phyloP scores from a whole-genome alignment of 2,888 invertebrate genomes.

The Desoria tigrina region DNA sequence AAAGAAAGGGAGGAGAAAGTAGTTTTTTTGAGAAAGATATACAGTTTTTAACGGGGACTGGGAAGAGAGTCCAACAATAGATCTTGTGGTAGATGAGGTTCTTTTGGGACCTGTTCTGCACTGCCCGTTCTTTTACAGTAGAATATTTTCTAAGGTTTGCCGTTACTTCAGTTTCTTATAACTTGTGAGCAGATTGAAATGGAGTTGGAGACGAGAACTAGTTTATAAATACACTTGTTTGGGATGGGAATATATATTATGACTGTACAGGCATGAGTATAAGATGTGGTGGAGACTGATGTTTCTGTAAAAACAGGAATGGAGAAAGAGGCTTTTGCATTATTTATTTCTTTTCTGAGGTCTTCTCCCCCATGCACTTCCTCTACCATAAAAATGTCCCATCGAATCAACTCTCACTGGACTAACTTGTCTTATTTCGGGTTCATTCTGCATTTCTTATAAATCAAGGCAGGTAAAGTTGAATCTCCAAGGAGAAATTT shows the following conservation, averaged over 20 bases:
- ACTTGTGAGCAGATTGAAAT: constrained; percentile 7
- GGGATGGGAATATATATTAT: not conserved
- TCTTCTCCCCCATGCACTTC: constrained; percentile 25
- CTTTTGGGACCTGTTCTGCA: too few relatives aligned
- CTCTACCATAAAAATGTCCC: constrained; percentile 31
- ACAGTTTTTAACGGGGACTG: too few relatives aligned
- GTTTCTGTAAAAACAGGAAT: constrained; percentile 7
- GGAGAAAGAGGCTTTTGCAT: constrained; percentile 23
- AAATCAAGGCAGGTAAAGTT: too few relatives aligned
- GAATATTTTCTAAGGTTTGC: too few relatives aligned
- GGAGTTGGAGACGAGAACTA: not conserved
- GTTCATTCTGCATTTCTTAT: constrained; percentile 2
- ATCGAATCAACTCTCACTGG: constrained; percentile 32
- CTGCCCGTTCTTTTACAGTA: too few relatives aligned
- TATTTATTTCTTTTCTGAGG: constrained; percentile 28
- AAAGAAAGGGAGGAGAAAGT: too few relatives aligned
- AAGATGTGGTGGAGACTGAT: constrained; percentile 2
- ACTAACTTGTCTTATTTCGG: constrained; percentile 29
- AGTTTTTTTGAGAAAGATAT: too few relatives aligned
- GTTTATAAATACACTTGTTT: not conserved
- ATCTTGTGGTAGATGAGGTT: too few relatives aligned
- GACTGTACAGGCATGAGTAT: not conserved
- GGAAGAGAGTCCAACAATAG: too few relatives aligned
- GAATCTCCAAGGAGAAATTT: too few relatives aligned
- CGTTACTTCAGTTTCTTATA: too few relatives aligned